Evolutionary conservation across 2,797 vertebrate genomes (phyloP).

Genomic region (Acanthopagrus latus): DNA sequence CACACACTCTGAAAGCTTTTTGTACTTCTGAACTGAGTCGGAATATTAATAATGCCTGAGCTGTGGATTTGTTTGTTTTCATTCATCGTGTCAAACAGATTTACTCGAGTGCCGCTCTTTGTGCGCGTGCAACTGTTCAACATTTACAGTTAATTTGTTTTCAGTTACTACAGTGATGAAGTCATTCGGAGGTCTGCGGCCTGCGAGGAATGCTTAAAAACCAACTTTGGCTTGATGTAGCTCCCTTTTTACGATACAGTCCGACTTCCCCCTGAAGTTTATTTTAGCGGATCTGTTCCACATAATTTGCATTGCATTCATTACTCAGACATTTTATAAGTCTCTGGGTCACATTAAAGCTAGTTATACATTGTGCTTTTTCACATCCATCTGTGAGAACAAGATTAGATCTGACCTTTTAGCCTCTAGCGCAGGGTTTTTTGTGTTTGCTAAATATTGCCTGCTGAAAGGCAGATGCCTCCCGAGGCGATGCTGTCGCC

Average conservation of each 20-base stretch:
- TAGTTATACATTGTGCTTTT: constrained; percentile 22
- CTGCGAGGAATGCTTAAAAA: constrained; percentile 39
- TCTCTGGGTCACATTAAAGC: constrained; percentile 31
- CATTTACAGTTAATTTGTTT: constrained; percentile 64
- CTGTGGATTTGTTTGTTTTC: constrained; percentile 52
- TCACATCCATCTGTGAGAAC: constrained; percentile 36
- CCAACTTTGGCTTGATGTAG: constrained; percentile 36
- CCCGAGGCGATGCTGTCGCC: constrained; percentile 31
- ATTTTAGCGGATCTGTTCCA: constrained; percentile 19
- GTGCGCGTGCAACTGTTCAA: constrained; percentile 35
- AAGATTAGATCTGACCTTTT: constrained; percentile 29
- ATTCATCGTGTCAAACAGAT: constrained; percentile 50
- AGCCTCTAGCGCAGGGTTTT: constrained; percentile 24
- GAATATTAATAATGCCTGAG: constrained; percentile 51
- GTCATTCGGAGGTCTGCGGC: constrained; percentile 48
- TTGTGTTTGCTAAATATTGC: constrained; percentile 49
- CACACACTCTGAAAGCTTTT: constrained; percentile 7
- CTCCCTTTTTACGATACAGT: constrained; percentile 45
- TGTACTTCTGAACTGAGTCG: constrained; percentile 32
- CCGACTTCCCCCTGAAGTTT: constrained; percentile 13
- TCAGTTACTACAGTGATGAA: constrained; percentile 42
- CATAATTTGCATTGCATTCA: constrained; percentile 28
- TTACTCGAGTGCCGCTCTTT: constrained; percentile 41
- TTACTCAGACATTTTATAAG: constrained; percentile 19
- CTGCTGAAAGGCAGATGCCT: constrained; percentile 52